Evolutionary conservation across 2,888 invertebrate species (phyloP).

Genomic region (Spisula subtruncata): DNA sequence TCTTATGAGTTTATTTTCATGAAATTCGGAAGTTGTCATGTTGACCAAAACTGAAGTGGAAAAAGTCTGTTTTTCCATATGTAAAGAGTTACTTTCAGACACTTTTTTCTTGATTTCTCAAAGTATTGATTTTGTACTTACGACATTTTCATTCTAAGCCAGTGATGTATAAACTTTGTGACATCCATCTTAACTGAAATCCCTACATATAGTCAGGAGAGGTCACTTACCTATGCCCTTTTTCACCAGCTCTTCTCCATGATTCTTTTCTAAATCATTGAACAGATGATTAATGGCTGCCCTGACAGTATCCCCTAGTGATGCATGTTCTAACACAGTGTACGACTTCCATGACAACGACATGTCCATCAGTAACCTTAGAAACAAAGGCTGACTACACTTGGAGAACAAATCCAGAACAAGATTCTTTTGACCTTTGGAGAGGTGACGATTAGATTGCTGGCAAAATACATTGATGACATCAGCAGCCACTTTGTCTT

Average conservation of each 20-base stretch:
- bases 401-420: constrained; percentile 73
- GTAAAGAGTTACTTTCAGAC: too few species aligned
- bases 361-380: constrained; percentile 79
- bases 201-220: too few species aligned
- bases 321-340: constrained; percentile 62
- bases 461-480: constrained; percentile 72
- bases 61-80: too few species aligned
- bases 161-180: too few species aligned
- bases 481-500: constrained; percentile 66
- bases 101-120: too few species aligned
- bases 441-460: constrained; percentile 69
- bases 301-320: constrained; percentile 73
- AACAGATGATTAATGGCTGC: constrained; percentile 79
- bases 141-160: too few species aligned
- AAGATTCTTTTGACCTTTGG: constrained; percentile 75
- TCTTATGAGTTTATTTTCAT: too few species aligned
- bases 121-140: too few species aligned
- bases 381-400: constrained; percentile 79
- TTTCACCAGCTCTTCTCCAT: constrained; percentile 77
- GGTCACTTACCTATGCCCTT: constrained; percentile 78
- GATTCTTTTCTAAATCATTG: constrained; percentile 76
- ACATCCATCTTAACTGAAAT: too few species aligned
- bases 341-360: constrained; percentile 81
- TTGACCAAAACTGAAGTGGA: too few species aligned
- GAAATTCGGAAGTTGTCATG: too few species aligned